Conservation (phyloP, 2,113 vertebrate species). For the Thamnaconus septentrionalis region DNA sequence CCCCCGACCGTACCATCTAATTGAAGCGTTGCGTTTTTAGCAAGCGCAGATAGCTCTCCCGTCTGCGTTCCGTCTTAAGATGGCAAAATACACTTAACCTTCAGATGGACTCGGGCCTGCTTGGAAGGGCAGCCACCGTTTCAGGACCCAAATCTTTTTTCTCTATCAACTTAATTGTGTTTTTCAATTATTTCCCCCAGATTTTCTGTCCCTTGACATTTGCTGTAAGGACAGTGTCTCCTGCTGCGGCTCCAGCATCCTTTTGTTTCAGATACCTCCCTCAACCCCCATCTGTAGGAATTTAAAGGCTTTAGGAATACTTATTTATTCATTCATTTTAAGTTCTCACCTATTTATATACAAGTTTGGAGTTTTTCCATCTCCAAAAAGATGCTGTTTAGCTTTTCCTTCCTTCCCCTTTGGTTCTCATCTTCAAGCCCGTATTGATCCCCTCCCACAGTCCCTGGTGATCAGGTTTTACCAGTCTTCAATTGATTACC, state of each 20-base stretch:
- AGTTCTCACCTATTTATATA: neutral
- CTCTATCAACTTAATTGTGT: constrained; percentile 70
- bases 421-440: constrained; percentile 59
- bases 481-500: constrained; percentile 69
- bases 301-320: neutral
- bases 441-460: constrained; percentile 55
- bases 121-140: constrained; percentile 53
- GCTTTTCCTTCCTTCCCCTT: constrained; percentile 9
- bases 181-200: constrained; percentile 68
- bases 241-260: neutral
- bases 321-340: neutral
- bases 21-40: constrained; percentile 34
- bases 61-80: constrained; percentile 57
- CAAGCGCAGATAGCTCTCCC: constrained; percentile 48
- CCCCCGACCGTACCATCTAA: constrained; percentile 8
- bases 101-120: constrained; percentile 46
- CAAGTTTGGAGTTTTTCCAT: constrained; percentile 1
- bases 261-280: constrained; percentile 30
- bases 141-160: constrained; percentile 59
- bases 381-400: constrained; percentile 1
- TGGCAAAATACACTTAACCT: constrained; percentile 70
- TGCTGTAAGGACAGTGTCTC: constrained; percentile 41
- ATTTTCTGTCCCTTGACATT: constrained; percentile 67
- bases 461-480: constrained; percentile 70
- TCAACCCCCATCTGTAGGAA: neutral